These are phyloP conservation scores for Drosophila ercepeae DNA, from an alignment of 1,140 invertebrate species.

Conservation along the genomic window DNA sequence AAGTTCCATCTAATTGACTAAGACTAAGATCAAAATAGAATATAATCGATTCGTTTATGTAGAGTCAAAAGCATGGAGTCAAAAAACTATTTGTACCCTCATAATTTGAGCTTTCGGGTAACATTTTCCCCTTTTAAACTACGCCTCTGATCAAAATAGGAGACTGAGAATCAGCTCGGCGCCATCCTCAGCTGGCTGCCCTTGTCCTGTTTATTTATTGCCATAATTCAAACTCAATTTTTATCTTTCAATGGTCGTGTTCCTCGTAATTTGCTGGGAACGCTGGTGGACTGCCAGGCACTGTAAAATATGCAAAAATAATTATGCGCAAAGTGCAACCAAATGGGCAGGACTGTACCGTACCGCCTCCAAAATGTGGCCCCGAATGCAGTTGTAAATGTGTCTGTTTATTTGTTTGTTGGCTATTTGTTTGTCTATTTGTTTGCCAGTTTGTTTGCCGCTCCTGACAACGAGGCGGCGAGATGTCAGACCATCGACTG, in stretches of 20 bases:
- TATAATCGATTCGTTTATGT: too few relatives aligned
- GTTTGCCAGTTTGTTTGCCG: slow-evolving; percentile 36
- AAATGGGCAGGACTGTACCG: slow-evolving; percentile 43
- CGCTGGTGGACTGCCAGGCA: not conserved
- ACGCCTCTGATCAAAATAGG: slow-evolving; percentile 20
- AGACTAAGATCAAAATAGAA: too few relatives aligned
- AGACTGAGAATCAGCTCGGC: slow-evolving; percentile 1
- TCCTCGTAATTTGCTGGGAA: slow-evolving; percentile 55
- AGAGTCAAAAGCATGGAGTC: too few relatives aligned
- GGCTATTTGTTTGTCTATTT: slow-evolving; percentile 51
- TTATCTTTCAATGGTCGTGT: slow-evolving; percentile 62
- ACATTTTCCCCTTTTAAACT: not conserved
- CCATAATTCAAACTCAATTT: slow-evolving; percentile 80
- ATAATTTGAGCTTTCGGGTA: not conserved
- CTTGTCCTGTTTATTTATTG: slow-evolving; percentile 65
- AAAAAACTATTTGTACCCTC: not conserved
- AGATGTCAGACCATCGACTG: slow-evolving; percentile 1
- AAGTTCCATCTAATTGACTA: too few relatives aligned
- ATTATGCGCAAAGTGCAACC: slow-evolving; percentile 78
- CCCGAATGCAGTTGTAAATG: slow-evolving; percentile 76
- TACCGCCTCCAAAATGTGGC: slow-evolving; percentile 19
- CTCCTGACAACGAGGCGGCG: slow-evolving; percentile 13
- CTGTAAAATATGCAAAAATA: slow-evolving; percentile 80
- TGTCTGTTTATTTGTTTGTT: slow-evolving; percentile 73
- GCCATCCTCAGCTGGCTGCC: slow-evolving; percentile 19